These are phyloP conservation scores for Chloroclysta siterata DNA, from an alignment of 2,888 invertebrate genomes.

Conservation along the genomic window DNA sequence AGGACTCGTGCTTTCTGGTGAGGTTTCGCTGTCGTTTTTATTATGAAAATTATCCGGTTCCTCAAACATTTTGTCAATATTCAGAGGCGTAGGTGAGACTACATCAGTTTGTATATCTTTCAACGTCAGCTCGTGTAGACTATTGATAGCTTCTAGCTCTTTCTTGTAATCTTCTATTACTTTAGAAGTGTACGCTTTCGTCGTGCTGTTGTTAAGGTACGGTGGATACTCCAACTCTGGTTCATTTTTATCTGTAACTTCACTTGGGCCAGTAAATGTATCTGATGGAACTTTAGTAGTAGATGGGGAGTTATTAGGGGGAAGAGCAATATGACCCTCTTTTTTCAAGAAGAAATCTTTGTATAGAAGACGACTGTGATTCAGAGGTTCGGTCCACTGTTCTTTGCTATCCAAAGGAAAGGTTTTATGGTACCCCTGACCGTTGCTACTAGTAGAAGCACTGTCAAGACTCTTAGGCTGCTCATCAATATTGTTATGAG, in stretches of 20 bases:
- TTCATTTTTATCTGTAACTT: conserved; percentile 48
- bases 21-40: conserved; percentile 49
- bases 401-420: conserved; percentile 57
- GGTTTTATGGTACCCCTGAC: conserved; percentile 59
- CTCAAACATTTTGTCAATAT: conserved; percentile 78
- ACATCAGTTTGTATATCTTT: conserved; percentile 79
- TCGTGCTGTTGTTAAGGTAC: conserved; percentile 75
- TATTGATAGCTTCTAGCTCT: conserved; percentile 79
- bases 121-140: conserved; percentile 75
- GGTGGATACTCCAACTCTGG: conserved; percentile 69
- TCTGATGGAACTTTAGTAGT: conserved; percentile 54
- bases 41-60: conserved; percentile 55
- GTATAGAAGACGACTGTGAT: conserved; percentile 76
- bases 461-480: conserved; percentile 75
- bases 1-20: conserved; percentile 46
- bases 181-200: conserved; percentile 80
- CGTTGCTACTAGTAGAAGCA: conserved; percentile 58
- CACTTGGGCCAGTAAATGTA: conserved; percentile 49
- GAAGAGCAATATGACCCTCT: conserved; percentile 68
- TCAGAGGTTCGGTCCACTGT: conserved; percentile 68
- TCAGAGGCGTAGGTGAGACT: conserved; percentile 74
- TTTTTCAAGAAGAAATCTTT: conserved; percentile 79
- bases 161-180: conserved; percentile 83
- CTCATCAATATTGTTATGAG: conserved; percentile 56
- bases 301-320: conserved; percentile 72